A percentile compares a stretch with the other conserved stretches of the same genome.
These are phyloP conservation scores for Furnarius figulus DNA, from an alignment of 2,113 vertebrate genomes.

Conservation along the genomic window DNA sequence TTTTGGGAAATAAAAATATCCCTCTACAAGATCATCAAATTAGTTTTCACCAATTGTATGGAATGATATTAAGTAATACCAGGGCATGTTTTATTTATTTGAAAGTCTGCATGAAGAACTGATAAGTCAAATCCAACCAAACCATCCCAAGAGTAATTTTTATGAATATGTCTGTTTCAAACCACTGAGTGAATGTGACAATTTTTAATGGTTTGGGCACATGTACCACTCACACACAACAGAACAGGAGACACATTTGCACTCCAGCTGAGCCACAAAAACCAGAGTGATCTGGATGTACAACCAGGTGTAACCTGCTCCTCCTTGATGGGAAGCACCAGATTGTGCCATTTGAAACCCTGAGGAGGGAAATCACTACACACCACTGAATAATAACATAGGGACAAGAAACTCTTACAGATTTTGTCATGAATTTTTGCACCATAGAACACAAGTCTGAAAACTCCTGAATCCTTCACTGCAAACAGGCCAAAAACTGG, in stretches of 20 bases:
- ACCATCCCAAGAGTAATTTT: neutral
- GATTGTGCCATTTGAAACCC: neutral
- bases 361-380: neutral
- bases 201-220: neutral
- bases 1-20: constrained; percentile 61
- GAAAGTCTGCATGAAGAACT: neutral
- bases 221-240: neutral
- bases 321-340: neutral
- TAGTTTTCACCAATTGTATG: constrained; percentile 54
- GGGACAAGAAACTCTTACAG: neutral
- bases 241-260: neutral
- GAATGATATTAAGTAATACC: neutral
- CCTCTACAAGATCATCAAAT: constrained; percentile 41
- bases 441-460: fast-evolving
- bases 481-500: neutral
- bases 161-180: neutral
- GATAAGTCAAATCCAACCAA: neutral
- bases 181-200: neutral
- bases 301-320: neutral
- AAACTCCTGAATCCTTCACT: neutral
- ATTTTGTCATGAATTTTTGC: neutral
- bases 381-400: fast-evolving
- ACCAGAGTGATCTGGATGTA: neutral
- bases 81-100: constrained; percentile 31
- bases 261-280: neutral